Percentiles rank a stretch among this genome's conserved stretches.
Conservation (phyloP, 2,888 invertebrate genomes). For the Acanthosepion pharaonis region DNA sequence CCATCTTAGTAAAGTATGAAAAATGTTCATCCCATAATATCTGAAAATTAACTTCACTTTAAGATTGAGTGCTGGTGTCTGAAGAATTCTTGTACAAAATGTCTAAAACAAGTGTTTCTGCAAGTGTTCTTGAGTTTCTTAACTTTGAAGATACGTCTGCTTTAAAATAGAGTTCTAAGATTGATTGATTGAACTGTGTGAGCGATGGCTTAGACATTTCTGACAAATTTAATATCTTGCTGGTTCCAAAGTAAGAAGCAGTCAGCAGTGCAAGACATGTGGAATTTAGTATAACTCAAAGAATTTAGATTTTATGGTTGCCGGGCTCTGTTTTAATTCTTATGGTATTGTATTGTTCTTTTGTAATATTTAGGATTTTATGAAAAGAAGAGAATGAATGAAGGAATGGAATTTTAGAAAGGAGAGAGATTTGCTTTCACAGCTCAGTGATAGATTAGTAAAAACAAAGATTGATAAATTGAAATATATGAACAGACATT, state of each 20-base stretch:
- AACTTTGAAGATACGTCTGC: background rate
- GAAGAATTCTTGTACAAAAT: background rate
- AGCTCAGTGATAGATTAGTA: too few relatives aligned
- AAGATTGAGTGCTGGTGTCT: background rate
- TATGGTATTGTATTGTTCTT: background rate
- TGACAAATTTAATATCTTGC: conserved; percentile 20
- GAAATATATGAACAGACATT: too few relatives aligned
- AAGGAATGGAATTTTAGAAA: too few relatives aligned
- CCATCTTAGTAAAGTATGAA: background rate
- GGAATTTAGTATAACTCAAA: conserved; percentile 7
- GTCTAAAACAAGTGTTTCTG: background rate
- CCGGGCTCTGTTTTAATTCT: background rate
- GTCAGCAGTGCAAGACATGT: background rate
- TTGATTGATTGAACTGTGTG: background rate
- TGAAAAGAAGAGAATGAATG: background rate
- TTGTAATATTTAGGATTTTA: background rate
- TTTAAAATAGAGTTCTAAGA: background rate
- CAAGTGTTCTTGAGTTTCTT: background rate
- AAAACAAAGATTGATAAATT: too few relatives aligned
- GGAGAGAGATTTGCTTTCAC: too few relatives aligned
- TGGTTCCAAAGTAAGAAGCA: background rate
- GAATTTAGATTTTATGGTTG: background rate
- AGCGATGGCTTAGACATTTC: background rate
- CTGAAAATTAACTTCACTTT: background rate
- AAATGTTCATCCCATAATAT: background rate